phyloP scores from a whole-genome alignment of 1,140 invertebrate genomes.

The Plutomurus gul region DNA sequence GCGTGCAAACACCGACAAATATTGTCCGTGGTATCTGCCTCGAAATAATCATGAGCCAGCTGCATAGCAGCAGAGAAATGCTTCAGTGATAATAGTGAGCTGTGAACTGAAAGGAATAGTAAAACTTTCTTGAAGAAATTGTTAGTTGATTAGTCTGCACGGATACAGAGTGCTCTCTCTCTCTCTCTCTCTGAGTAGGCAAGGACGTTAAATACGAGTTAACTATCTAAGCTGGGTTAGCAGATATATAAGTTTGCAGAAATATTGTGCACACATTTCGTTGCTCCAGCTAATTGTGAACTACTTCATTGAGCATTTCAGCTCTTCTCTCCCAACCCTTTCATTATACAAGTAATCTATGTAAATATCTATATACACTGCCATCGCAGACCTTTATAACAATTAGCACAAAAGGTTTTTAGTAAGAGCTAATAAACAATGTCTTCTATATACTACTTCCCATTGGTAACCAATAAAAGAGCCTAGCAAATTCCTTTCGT shows the following conservation, averaged over 20 bases:
- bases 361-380: not conserved
- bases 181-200: no score
- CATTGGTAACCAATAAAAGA: not conserved
- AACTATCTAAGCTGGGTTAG: not conserved
- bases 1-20: no score
- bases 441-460: not conserved
- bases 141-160: conserved; percentile 5
- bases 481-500: not conserved
- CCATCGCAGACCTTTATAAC: not conserved
- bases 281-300: conserved; percentile 3
- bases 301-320: not conserved
- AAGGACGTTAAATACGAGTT: not conserved
- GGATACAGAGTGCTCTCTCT: not conserved
- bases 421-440: conserved; percentile 1
- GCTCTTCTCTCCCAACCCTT: not conserved
- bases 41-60: no score
- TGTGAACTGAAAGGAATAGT: no score
- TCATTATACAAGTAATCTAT: not conserved
- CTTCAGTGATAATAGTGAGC: no score
- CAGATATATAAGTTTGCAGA: not conserved
- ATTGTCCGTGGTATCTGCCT: no score
- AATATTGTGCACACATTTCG: not conserved
- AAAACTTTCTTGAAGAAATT: conserved; percentile 8
- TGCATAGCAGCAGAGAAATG: no score
- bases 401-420: conserved; percentile 9